phyloP scores from a whole-genome alignment of 2,888 invertebrate species.

The Andrena fulva region DNA sequence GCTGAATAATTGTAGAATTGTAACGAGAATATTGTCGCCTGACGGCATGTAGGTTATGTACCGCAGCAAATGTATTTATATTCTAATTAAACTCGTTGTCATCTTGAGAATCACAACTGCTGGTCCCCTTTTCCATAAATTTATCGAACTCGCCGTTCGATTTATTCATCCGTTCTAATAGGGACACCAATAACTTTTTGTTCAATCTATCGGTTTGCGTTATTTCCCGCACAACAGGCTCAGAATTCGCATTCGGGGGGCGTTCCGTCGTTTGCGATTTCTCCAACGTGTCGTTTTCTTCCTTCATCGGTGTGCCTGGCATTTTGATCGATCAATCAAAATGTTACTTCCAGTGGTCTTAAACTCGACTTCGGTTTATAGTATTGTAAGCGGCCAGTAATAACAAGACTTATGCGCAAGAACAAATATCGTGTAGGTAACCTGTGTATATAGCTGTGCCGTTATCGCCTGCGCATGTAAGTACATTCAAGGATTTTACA shows the following conservation, averaged over 20 bases:
- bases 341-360: not conserved
- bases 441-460: not conserved
- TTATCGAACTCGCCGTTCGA: slow-evolving; percentile 75
- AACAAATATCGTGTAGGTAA: slow-evolving; percentile 39
- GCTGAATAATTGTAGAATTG: slow-evolving; percentile 24
- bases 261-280: slow-evolving; percentile 65
- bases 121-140: slow-evolving; percentile 79
- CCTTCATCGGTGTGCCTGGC: slow-evolving; percentile 79
- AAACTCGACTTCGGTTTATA: not conserved
- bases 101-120: slow-evolving; percentile 83
- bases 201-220: slow-evolving; percentile 89
- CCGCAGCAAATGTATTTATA: slow-evolving; percentile 1
- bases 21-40: slow-evolving; percentile 25
- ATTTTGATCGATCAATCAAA: slow-evolving; percentile 63
- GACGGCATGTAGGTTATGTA: slow-evolving; percentile 51
- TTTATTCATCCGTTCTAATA: slow-evolving; percentile 87
- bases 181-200: slow-evolving; percentile 88
- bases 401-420: slow-evolving; percentile 8
- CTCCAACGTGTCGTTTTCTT: slow-evolving; percentile 65
- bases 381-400: slow-evolving; percentile 1
- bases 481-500: not conserved
- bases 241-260: slow-evolving; percentile 55
- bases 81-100: slow-evolving; percentile 78
- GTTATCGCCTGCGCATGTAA: slow-evolving; percentile 25
- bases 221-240: slow-evolving; percentile 84